Conservation (phyloP, 1,140 invertebrate species). For the Brachionus calyciflorus region DNA sequence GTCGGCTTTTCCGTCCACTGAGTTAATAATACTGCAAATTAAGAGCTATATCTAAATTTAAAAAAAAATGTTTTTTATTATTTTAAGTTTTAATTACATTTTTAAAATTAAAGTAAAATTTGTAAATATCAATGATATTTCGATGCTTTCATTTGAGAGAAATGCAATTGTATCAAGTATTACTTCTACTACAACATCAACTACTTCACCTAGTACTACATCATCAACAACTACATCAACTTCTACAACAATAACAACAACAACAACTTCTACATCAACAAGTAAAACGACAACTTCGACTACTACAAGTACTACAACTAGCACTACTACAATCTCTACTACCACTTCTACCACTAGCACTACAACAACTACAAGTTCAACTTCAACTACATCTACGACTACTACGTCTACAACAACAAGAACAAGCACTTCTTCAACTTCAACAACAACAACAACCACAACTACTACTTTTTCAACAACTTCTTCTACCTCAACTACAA, state of each 20-base stretch:
- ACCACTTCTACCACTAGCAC: conserved; percentile 42
- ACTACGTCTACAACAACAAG: conserved; percentile 34
- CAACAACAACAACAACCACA: conserved; percentile 40
- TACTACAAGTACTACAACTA: conserved; percentile 42
- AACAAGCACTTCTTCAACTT: conserved; percentile 20
- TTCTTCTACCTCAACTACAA: neutral
- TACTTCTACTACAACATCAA: neutral
- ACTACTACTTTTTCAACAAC: neutral
- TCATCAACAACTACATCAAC: conserved; percentile 42
- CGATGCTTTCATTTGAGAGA: conserved; percentile 8
- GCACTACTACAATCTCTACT: conserved; percentile 47
- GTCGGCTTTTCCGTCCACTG: too few relatives aligned
- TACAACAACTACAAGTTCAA: conserved; percentile 47
- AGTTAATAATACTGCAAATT: too few relatives aligned
- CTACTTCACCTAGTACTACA: neutral
- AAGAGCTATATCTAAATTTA: too few relatives aligned
- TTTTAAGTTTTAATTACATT: too few relatives aligned
- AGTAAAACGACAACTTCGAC: conserved; percentile 48
- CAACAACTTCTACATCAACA: conserved; percentile 46
- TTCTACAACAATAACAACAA: conserved; percentile 43
- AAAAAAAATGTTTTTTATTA: neutral
- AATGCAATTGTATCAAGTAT: neutral
- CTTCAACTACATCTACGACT: conserved; percentile 48
- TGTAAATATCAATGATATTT: conserved; percentile 16
- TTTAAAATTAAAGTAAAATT: conserved; percentile 33